Evolutionary conservation across 2,888 invertebrate genomes (phyloP).

Genomic region (Epirrhoe alternata): DNA sequence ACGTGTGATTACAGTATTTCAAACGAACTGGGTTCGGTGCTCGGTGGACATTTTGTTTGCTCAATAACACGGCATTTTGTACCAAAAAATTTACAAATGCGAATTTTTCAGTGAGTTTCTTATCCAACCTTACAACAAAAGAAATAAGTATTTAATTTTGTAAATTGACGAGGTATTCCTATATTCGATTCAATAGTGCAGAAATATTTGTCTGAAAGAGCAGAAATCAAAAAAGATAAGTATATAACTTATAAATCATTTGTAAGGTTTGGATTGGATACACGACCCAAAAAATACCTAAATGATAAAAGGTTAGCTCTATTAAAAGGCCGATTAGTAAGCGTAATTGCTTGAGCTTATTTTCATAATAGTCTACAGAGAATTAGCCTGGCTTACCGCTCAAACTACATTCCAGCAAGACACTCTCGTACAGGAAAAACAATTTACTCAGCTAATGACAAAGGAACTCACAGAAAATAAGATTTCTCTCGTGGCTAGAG

Average conservation of each 20-base stretch:
- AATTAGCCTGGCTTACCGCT: conserved; percentile 65
- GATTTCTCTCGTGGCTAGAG: conserved; percentile 55
- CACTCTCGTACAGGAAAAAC: conserved; percentile 66
- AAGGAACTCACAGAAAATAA: conserved; percentile 63
- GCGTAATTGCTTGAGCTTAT: conserved; percentile 40
- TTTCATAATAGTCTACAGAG: conserved; percentile 51
- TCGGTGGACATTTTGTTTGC: conserved; percentile 23
- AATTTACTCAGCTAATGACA: conserved; percentile 72
- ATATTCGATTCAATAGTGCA: too few species aligned
- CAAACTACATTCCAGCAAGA: conserved; percentile 69
- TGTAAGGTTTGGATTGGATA: too few species aligned
- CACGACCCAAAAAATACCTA: too few species aligned
- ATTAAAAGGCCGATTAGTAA: conserved; percentile 1
- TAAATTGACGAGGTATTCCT: too few species aligned
- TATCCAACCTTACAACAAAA: too few species aligned
- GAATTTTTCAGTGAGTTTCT: background rate
- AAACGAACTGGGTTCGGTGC: conserved; percentile 18
- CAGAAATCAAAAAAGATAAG: background rate
- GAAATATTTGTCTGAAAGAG: too few species aligned
- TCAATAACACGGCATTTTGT: background rate
- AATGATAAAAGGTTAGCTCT: background rate
- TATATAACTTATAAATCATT: too few species aligned
- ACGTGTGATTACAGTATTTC: conserved; percentile 29
- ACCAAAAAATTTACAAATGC: background rate
- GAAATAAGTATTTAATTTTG: too few species aligned